These are phyloP conservation scores for Zaprionus gabonicus DNA, from an alignment of 1,140 invertebrate species.

Conservation along the genomic window DNA sequence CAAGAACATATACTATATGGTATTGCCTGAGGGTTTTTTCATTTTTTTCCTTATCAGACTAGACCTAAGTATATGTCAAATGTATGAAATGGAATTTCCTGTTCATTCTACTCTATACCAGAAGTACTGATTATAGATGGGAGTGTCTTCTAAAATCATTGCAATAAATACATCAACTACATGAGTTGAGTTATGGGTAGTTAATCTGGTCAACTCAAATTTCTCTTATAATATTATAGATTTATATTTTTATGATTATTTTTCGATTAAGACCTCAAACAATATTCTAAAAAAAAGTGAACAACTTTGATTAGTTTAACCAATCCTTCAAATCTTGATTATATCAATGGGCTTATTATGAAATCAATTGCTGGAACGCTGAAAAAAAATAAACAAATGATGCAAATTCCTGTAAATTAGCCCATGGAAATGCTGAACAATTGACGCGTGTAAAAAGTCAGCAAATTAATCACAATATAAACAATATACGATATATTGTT, in stretches of 20 bases:
- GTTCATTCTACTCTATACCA: too few species aligned
- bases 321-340: background rate
- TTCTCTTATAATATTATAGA: too few species aligned
- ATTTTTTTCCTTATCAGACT: too few species aligned
- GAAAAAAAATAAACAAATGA: background rate
- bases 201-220: background rate
- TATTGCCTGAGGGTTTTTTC: too few species aligned
- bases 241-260: background rate
- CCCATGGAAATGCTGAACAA: slow-evolving; percentile 16
- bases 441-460: slow-evolving; percentile 16
- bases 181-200: background rate
- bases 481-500: background rate
- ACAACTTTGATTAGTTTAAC: background rate
- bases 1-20: too few species aligned
- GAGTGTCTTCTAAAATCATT: background rate
- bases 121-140: too few species aligned
- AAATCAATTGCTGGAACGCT: background rate
- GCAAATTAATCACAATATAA: slow-evolving; percentile 23
- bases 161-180: background rate
- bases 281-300: background rate
- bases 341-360: background rate
- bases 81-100: too few species aligned
- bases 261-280: background rate
- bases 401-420: slow-evolving; percentile 27
- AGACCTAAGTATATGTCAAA: too few species aligned